Conservation (phyloP, 2,113 vertebrate species). For the Aspidoscelis tigris region DNA sequence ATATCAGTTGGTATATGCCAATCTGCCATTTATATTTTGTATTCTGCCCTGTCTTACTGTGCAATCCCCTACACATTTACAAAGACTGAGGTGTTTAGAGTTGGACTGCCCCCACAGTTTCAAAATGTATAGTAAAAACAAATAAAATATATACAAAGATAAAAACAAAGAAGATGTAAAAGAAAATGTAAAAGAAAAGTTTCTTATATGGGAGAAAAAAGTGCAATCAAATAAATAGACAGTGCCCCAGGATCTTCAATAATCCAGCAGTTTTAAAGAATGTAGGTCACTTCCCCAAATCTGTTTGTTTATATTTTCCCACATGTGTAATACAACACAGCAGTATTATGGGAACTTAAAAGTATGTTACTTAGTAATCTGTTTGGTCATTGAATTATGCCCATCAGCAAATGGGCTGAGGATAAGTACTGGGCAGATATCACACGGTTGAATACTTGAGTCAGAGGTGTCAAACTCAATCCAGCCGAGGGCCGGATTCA, state of each 20-base stretch:
- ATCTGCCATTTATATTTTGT: too few species aligned
- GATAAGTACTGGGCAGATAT: constrained; percentile 60
- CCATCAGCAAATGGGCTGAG: constrained; percentile 44
- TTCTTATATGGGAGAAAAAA: constrained; percentile 30
- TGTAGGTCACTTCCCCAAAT: constrained; percentile 40
- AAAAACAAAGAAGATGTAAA: constrained; percentile 15
- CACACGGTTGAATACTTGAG: constrained; percentile 53
- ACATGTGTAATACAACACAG: constrained; percentile 29
- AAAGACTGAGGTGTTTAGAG: background rate
- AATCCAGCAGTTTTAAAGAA: constrained; percentile 52
- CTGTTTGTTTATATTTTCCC: constrained; percentile 16
- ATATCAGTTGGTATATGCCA: too few species aligned
- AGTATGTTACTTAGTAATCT: constrained; percentile 48
- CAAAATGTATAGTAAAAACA: background rate
- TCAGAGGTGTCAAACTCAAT: too few species aligned
- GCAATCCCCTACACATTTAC: background rate
- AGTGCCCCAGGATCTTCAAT: constrained; percentile 29
- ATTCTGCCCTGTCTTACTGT: background rate
- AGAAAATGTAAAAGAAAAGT: constrained; percentile 31
- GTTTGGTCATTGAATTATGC: constrained; percentile 36
- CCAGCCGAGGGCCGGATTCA: too few species aligned
- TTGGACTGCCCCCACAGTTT: background rate
- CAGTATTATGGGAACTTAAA: constrained; percentile 1
- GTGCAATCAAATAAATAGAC: background rate
- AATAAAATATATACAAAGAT: background rate